These are phyloP conservation scores for Arvicola amphibius DNA, from an alignment of 2,797 vertebrate genomes.

Conservation along the genomic window DNA sequence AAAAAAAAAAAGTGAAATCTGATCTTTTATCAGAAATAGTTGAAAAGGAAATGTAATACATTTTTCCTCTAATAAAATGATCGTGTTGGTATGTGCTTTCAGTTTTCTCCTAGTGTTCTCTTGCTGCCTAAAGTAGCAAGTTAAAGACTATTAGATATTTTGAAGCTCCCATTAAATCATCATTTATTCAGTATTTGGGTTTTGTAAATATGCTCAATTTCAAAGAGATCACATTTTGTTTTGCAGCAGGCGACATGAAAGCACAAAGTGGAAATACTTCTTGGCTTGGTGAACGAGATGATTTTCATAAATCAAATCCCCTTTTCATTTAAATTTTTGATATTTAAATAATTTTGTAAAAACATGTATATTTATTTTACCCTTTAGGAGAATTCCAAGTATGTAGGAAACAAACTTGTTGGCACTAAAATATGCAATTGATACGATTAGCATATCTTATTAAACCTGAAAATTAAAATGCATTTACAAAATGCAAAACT, in stretches of 20 bases:
- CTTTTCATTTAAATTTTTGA: slow-evolving; percentile 89
- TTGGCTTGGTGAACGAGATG: slow-evolving; percentile 82
- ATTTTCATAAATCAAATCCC: slow-evolving; percentile 90
- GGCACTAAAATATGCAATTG: slow-evolving; percentile 94
- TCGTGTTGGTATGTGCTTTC: slow-evolving; percentile 66
- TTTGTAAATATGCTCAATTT: slow-evolving; percentile 79
- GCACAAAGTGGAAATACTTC: slow-evolving; percentile 84
- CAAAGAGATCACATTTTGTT: slow-evolving; percentile 76
- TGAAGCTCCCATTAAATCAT: slow-evolving; percentile 76
- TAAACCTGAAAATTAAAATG: slow-evolving; percentile 92
- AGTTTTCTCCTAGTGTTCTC: slow-evolving; percentile 78
- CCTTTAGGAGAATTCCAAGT: slow-evolving; percentile 92
- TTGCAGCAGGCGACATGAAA: slow-evolving; percentile 77
- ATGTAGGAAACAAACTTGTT: slow-evolving; percentile 90
- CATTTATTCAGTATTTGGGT: slow-evolving; percentile 78
- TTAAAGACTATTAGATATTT: slow-evolving; percentile 76
- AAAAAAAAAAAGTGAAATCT: slow-evolving; percentile 69
- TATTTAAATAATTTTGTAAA: slow-evolving; percentile 91
- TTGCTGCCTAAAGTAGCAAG: slow-evolving; percentile 80
- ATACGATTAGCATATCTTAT: slow-evolving; percentile 95
- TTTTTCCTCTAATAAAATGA: slow-evolving; percentile 83
- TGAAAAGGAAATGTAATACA: slow-evolving; percentile 79
- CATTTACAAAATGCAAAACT: slow-evolving; percentile 90
- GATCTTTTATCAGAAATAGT: slow-evolving; percentile 74
- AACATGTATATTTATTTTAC: slow-evolving; percentile 96